These are phyloP conservation scores for Lampris incognitus DNA, from an alignment of 2,113 vertebrate genomes.

Conservation along the genomic window DNA sequence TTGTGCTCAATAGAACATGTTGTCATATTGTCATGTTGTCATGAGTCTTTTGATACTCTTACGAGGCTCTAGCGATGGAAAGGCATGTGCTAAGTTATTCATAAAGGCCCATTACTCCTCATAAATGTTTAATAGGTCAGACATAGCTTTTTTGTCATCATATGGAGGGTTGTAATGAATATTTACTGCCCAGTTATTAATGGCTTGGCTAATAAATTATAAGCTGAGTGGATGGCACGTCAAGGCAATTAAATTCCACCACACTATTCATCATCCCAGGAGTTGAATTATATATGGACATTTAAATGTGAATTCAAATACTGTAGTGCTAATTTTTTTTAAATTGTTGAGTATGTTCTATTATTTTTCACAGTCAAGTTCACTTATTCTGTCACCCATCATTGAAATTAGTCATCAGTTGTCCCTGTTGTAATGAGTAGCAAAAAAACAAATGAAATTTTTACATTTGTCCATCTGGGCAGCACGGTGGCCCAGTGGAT, in stretches of 20 bases:
- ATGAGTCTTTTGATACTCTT: slow-evolving; percentile 42
- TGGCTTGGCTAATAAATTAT: slow-evolving; percentile 89
- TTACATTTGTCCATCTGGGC: slow-evolving; percentile 46
- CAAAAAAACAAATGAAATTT: slow-evolving; percentile 39
- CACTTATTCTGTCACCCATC: slow-evolving; percentile 1
- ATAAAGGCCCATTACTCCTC: slow-evolving; percentile 96
- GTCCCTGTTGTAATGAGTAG: slow-evolving; percentile 27
- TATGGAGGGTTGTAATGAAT: slow-evolving; percentile 94
- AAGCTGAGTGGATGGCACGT: slow-evolving; percentile 86
- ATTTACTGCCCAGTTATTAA: slow-evolving; percentile 95
- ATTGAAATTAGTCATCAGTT: slow-evolving; percentile 1
- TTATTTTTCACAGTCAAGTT: not conserved
- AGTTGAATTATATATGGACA: slow-evolving; percentile 33
- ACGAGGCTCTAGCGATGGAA: slow-evolving; percentile 76
- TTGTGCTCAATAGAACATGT: slow-evolving; percentile 2
- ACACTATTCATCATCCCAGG: slow-evolving; percentile 56
- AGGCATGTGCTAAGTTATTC: slow-evolving; percentile 96
- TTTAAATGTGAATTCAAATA: slow-evolving; percentile 30
- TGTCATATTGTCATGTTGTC: slow-evolving; percentile 28
- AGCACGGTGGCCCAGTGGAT: too few species aligned
- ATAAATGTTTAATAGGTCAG: slow-evolving; percentile 95
- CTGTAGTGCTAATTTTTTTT: slow-evolving; percentile 35
- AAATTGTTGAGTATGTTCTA: slow-evolving; percentile 30
- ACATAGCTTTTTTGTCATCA: slow-evolving; percentile 95
- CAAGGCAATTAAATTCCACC: slow-evolving; percentile 87